Evolutionary conservation across 2,888 invertebrate species (phyloP).

Genomic region (Tubulanus polymorphus): DNA sequence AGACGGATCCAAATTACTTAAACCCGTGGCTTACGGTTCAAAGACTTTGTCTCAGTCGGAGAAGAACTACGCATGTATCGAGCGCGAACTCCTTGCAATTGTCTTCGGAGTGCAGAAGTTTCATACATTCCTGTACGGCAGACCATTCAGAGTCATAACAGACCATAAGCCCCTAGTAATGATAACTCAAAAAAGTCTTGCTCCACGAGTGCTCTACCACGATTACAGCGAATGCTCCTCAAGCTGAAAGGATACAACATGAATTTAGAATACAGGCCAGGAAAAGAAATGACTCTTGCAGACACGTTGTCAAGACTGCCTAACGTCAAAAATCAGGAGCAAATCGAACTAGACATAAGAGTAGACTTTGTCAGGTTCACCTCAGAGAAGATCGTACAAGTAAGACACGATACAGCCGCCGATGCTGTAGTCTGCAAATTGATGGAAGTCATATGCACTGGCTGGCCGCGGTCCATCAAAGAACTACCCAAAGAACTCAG

Average conservation of each 20-base stretch:
- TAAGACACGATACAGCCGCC: not conserved
- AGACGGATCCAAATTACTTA: too few relatives aligned
- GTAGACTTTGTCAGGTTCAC: slow-evolving; percentile 3
- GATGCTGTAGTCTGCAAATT: too few relatives aligned
- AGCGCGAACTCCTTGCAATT: slow-evolving; percentile 23
- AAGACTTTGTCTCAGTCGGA: slow-evolving; percentile 26
- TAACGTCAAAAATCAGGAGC: slow-evolving; percentile 2
- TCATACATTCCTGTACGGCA: slow-evolving; percentile 23
- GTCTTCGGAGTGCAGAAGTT: slow-evolving; percentile 24
- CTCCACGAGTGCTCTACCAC: slow-evolving; percentile 8
- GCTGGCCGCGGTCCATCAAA: too few relatives aligned
- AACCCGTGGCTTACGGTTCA: slow-evolving; percentile 25
- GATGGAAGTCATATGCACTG: too few relatives aligned
- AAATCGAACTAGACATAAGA: slow-evolving; percentile 9
- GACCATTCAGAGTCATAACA: slow-evolving; percentile 19
- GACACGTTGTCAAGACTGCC: slow-evolving; percentile 19
- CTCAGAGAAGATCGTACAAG: not conserved
- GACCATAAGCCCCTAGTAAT: slow-evolving; percentile 26
- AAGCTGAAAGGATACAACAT: slow-evolving; percentile 19
- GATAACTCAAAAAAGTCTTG: slow-evolving; percentile 9
- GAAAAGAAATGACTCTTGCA: slow-evolving; percentile 16
- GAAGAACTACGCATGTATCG: slow-evolving; percentile 24
- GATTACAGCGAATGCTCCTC: slow-evolving; percentile 17
- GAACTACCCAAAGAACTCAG: not conserved
- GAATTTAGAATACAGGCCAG: slow-evolving; percentile 13